phyloP scores from a whole-genome alignment of 1,140 invertebrate genomes.

The Lepidurus packardi region DNA sequence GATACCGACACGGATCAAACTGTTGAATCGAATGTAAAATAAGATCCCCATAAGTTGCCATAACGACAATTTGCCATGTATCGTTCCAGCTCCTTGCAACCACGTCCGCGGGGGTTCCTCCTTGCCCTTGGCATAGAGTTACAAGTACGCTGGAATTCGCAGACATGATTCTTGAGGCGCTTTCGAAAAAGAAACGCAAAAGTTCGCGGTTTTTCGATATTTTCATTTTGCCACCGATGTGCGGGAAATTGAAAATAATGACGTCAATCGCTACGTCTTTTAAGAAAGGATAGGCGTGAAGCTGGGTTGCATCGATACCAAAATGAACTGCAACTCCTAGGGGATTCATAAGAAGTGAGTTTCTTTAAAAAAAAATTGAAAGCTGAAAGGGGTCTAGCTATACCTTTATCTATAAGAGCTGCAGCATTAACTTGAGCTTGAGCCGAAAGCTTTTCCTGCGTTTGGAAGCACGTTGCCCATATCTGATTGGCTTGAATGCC shows the following conservation, averaged over 20 bases:
- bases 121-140: constrained; percentile 57
- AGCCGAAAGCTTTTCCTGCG: background rate
- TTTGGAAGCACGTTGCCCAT: constrained; percentile 30
- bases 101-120: constrained; percentile 52
- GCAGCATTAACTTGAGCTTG: background rate
- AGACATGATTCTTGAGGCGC: constrained; percentile 44
- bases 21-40: constrained; percentile 46
- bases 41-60: constrained; percentile 53
- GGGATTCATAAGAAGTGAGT: constrained; percentile 38
- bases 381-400: background rate
- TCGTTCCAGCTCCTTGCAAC: constrained; percentile 52
- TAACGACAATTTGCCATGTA: constrained; percentile 58
- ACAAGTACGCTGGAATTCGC: constrained; percentile 49
- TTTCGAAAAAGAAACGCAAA: constrained; percentile 52
- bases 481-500: background rate
- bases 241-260: constrained; percentile 61
- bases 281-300: constrained; percentile 42
- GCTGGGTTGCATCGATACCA: constrained; percentile 51
- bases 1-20: constrained; percentile 46
- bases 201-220: constrained; percentile 55
- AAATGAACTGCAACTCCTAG: constrained; percentile 49
- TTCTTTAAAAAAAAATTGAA: background rate
- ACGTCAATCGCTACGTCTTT: constrained; percentile 45
- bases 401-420: constrained; percentile 25
- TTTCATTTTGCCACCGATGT: constrained; percentile 59